Evolutionary conservation across 2,888 invertebrate species (phyloP).

Genomic region (Drosophila anomalipes): DNA sequence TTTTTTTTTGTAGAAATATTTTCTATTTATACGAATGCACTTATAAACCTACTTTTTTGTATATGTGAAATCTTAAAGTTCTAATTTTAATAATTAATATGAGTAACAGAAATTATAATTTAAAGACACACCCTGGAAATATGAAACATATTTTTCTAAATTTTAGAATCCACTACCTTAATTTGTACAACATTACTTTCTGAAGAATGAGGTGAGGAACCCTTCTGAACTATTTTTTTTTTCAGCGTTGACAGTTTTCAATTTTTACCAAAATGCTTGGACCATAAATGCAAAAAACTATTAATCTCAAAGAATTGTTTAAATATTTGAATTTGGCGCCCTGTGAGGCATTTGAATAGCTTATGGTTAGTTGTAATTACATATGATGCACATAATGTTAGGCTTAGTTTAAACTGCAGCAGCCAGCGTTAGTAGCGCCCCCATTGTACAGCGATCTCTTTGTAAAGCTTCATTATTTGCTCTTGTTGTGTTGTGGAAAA

Average conservation of each 20-base stretch:
- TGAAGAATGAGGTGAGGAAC: background rate
- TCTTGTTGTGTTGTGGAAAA: background rate
- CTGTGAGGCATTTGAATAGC: background rate
- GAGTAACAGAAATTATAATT: too few species aligned
- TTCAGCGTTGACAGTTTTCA: background rate
- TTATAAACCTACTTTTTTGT: too few species aligned
- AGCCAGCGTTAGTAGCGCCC: background rate
- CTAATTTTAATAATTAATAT: too few species aligned
- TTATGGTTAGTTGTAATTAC: background rate
- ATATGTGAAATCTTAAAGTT: too few species aligned
- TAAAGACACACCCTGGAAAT: background rate
- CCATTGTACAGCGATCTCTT: background rate
- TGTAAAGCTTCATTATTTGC: background rate
- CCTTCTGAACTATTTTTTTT: background rate
- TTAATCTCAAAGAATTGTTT: background rate
- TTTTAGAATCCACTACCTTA: background rate
- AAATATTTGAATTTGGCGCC: background rate
- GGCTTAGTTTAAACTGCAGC: background rate
- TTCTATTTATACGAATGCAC: background rate
- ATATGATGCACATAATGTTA: background rate
- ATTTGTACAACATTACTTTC: background rate
- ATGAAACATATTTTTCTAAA: background rate
- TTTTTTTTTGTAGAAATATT: background rate
- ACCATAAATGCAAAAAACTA: too few species aligned
- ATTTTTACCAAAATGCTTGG: background rate